Percentiles rank a stretch among this genome's conserved stretches.
Evolutionary conservation across 2,888 invertebrate species (phyloP).

Genomic region (Coenonympha glycerion): DNA sequence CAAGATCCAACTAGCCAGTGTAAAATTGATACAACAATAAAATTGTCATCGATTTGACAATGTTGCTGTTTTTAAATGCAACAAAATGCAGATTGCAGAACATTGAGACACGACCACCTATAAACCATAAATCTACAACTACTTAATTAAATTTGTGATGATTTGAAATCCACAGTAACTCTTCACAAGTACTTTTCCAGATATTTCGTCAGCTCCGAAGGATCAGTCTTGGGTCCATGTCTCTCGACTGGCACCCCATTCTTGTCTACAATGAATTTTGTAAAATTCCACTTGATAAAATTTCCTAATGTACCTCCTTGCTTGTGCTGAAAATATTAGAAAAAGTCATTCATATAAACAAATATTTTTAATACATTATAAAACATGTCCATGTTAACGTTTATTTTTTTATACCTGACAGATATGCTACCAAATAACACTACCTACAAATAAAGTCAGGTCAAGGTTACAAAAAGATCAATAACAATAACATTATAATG

Average conservation of each 20-base stretch:
- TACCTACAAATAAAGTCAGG: background rate
- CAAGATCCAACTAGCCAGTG: too few species aligned
- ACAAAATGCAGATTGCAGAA: too few species aligned
- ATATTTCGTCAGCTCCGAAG: slow-evolving; percentile 65
- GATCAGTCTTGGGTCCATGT: slow-evolving; percentile 78
- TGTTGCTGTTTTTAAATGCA: too few species aligned
- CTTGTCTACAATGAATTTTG: slow-evolving; percentile 86
- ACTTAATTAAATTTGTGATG: too few species aligned
- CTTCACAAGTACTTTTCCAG: slow-evolving; percentile 76
- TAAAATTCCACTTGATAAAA: slow-evolving; percentile 91
- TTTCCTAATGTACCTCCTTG: slow-evolving; percentile 76
- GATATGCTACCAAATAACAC: background rate
- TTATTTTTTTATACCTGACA: too few species aligned
- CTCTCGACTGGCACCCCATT: slow-evolving; percentile 81
- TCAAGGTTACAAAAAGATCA: slow-evolving; percentile 13
- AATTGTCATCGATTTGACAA: too few species aligned
- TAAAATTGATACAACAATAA: background rate
- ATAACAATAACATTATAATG: slow-evolving; percentile 20
- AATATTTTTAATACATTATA: too few species aligned
- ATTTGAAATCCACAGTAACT: background rate
- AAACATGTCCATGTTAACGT: too few species aligned
- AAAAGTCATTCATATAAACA: too few species aligned
- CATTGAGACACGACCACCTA: too few species aligned
- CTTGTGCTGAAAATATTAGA: slow-evolving; percentile 52
- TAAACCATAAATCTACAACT: too few species aligned